These are phyloP conservation scores for Enteromius afrohamiltoni DNA, from an alignment of 2,797 vertebrate genomes.

Conservation along the genomic window DNA sequence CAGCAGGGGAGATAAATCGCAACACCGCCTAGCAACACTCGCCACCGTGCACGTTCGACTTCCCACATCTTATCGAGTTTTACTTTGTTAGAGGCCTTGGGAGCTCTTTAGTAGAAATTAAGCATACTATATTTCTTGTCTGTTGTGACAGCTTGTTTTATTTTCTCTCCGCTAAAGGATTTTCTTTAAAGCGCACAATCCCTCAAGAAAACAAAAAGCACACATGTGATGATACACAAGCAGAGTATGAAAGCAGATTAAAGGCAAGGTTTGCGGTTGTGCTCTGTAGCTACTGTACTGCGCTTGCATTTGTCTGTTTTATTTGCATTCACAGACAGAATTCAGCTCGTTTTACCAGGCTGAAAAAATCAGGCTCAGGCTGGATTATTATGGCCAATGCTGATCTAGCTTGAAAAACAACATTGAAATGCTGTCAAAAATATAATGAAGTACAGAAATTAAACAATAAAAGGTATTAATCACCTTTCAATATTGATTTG, in stretches of 20 bases:
- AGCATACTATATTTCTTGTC: slow-evolving; percentile 12
- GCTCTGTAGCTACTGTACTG: slow-evolving; percentile 8
- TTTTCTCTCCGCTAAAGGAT: not conserved
- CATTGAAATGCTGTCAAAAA: not conserved
- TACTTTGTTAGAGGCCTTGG: slow-evolving; percentile 26
- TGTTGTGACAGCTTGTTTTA: slow-evolving; percentile 25
- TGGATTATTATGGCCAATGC: not conserved
- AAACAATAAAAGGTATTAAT: not conserved
- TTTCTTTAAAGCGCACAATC: not conserved
- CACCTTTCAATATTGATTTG: not conserved
- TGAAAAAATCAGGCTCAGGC: not conserved
- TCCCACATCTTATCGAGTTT: slow-evolving; percentile 21
- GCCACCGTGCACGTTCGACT: not conserved
- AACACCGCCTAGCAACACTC: slow-evolving; percentile 53
- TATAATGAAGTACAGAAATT: not conserved
- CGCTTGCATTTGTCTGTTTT: not conserved
- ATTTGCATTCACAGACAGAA: not conserved
- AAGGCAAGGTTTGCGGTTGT: not conserved
- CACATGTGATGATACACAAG: not conserved
- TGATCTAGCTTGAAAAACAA: not conserved
- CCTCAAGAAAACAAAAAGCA: slow-evolving; percentile 20
- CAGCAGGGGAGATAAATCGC: slow-evolving; percentile 60
- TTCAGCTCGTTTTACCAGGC: not conserved
- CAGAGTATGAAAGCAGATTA: slow-evolving; percentile 17
- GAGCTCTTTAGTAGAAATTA: slow-evolving; percentile 29